phyloP scores from a whole-genome alignment of 2,113 vertebrate genomes.

The Nesoenas mayeri region DNA sequence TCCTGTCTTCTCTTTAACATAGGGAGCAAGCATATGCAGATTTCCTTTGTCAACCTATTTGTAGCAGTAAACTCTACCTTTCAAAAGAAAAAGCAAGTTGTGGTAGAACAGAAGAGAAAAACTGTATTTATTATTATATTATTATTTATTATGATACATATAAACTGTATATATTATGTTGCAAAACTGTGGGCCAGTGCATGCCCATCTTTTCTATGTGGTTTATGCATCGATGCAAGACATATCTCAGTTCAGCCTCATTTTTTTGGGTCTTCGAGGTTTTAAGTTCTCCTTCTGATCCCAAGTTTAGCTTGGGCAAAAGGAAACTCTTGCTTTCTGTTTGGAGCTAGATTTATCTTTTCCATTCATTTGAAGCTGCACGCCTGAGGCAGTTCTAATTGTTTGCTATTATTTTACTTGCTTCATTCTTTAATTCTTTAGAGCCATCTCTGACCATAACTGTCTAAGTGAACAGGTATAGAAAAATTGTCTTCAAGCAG shows the following conservation, averaged over 20 bases:
- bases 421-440: background rate
- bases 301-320: background rate
- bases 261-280: background rate
- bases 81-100: background rate
- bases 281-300: background rate
- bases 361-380: background rate
- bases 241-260: background rate
- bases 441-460: background rate
- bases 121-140: background rate
- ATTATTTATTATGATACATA: background rate
- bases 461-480: background rate
- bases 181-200: background rate
- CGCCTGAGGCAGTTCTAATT: background rate
- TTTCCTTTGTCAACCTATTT: background rate
- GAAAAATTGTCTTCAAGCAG: background rate
- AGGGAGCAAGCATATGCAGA: background rate
- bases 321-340: background rate
- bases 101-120: background rate
- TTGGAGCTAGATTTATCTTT: background rate
- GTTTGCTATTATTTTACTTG: background rate
- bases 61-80: background rate
- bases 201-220: background rate
- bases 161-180: background rate
- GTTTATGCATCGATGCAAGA: background rate
- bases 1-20: background rate